A percentile compares a stretch with the other conserved stretches of the same genome.
Conservation (phyloP, 2,888 invertebrate species). For the Deroplatys truncata region DNA sequence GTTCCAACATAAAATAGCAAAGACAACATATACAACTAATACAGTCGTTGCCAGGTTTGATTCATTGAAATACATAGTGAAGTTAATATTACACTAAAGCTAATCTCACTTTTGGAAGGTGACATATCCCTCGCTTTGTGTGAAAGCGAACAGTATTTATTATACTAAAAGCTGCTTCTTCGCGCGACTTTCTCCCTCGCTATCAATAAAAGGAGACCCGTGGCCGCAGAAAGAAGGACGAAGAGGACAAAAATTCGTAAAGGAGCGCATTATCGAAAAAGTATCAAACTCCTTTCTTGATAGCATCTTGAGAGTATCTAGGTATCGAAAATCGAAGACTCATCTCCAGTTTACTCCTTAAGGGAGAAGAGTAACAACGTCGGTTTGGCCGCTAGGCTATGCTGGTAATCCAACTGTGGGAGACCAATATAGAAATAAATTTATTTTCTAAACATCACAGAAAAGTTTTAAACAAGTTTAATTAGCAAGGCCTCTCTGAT, state of each 20-base stretch:
- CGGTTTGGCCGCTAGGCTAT: background rate
- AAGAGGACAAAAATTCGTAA: background rate
- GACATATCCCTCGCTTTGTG: background rate
- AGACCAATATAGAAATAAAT: background rate
- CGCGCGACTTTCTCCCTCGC: background rate
- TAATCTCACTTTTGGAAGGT: no score
- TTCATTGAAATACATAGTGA: no score
- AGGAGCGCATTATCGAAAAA: background rate
- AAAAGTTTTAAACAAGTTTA: background rate
- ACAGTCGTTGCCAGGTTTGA: no score
- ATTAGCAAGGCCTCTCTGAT: background rate
- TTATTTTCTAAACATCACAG: background rate
- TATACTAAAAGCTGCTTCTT: background rate
- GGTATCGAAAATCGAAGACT: background rate
- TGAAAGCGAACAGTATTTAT: background rate
- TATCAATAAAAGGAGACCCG: background rate
- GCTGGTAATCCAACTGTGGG: background rate
- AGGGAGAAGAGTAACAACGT: background rate
- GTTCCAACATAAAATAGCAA: no score
- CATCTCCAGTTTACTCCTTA: background rate
- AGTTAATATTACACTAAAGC: no score
- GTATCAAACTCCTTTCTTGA: background rate
- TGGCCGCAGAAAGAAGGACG: background rate
- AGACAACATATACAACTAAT: no score
- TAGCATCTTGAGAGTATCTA: background rate